Percentiles rank a stretch among this genome's conserved stretches.
Evolutionary conservation across 2,888 invertebrate genomes (phyloP).

Genomic region (Drosophila prostipennis): DNA sequence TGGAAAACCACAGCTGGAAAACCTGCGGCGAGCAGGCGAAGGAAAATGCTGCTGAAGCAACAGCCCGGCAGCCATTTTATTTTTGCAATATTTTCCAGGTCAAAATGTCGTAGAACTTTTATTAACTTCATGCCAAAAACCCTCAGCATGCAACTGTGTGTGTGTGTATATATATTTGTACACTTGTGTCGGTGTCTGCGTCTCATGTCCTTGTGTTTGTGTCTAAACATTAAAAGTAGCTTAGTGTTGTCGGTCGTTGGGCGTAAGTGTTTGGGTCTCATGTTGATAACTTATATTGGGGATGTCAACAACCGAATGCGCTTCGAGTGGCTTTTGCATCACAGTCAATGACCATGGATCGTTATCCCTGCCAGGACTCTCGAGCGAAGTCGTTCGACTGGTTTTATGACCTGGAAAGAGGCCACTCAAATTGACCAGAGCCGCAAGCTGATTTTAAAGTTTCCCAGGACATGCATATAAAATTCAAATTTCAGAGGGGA

Average conservation of each 20-base stretch:
- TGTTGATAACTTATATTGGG: slow-evolving; percentile 52
- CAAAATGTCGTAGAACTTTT: slow-evolving; percentile 79
- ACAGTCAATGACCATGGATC: slow-evolving; percentile 27
- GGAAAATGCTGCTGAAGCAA: slow-evolving; percentile 53
- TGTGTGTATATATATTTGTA: slow-evolving; percentile 6
- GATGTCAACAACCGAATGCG: slow-evolving; percentile 46
- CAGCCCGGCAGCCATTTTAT: slow-evolving; percentile 74
- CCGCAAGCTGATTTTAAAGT: slow-evolving; percentile 26
- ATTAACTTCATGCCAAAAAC: slow-evolving; percentile 63
- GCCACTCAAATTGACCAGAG: slow-evolving; percentile 19
- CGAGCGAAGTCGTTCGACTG: slow-evolving; percentile 9
- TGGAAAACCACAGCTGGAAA: slow-evolving; percentile 51
- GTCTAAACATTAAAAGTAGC: slow-evolving; percentile 64
- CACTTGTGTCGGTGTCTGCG: slow-evolving; percentile 23
- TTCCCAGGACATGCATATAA: not conserved
- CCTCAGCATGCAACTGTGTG: slow-evolving; percentile 24
- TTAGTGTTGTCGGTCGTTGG: slow-evolving; percentile 55
- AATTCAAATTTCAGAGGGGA: not conserved
- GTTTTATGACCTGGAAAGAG: slow-evolving; percentile 41
- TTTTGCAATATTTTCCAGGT: slow-evolving; percentile 77
- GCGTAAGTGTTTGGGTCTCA: slow-evolving; percentile 48
- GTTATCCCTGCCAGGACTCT: slow-evolving; percentile 22
- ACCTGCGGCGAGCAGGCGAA: slow-evolving; percentile 20
- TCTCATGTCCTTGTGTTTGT: slow-evolving; percentile 27
- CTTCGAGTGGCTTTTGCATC: slow-evolving; percentile 42